Evolutionary conservation across 2,113 vertebrate species (phyloP).

Genomic region (Dromiciops gliroides): DNA sequence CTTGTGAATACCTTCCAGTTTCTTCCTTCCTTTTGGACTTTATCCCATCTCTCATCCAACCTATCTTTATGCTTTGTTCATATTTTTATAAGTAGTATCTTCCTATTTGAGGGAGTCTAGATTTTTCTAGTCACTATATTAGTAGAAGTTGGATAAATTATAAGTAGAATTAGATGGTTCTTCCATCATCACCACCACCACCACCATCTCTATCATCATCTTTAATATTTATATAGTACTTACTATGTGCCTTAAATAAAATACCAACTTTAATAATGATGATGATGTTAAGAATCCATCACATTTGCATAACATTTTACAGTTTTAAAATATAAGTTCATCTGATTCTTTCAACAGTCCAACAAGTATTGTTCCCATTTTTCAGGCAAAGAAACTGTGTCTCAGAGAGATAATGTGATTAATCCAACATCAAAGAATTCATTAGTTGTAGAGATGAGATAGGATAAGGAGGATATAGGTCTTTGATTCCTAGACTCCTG

Average conservation of each 20-base stretch:
- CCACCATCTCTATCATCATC: too few species aligned
- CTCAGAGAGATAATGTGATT: neutral
- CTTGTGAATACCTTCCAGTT: neutral
- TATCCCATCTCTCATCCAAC: neutral
- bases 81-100: neutral
- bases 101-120: neutral
- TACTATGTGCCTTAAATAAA: too few species aligned
- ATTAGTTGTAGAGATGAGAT: neutral
- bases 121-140: neutral
- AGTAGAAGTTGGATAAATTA: neutral
- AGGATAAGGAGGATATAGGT: neutral
- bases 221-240: neutral
- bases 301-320: neutral
- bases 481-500: neutral
- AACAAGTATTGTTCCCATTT: neutral
- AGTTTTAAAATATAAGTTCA: neutral
- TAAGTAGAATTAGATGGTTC: neutral
- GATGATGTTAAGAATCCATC: neutral
- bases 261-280: neutral
- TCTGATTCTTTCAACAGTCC: neutral
- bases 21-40: neutral
- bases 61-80: neutral
- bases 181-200: too few species aligned
- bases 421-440: neutral
- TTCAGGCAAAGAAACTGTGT: neutral